phyloP scores from a whole-genome alignment of 1,140 invertebrate species.

The Maniola jurtina region DNA sequence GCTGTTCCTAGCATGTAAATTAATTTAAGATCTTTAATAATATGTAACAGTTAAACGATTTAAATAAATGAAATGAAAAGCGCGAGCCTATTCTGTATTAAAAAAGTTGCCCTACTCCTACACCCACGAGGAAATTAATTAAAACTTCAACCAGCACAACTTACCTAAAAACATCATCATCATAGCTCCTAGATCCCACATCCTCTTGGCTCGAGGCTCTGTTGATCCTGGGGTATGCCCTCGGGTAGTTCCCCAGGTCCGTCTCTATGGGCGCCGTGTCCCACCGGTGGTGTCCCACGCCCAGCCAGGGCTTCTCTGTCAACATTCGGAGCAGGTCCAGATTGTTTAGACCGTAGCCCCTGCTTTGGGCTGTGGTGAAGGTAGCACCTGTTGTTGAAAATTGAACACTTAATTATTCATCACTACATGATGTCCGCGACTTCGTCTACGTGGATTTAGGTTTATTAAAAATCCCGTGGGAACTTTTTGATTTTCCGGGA shows the following conservation, averaged over 20 bases:
- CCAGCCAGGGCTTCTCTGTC: constrained; percentile 50
- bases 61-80: too few species aligned
- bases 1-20: too few species aligned
- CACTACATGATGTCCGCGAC: too few species aligned
- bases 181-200: constrained; percentile 21
- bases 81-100: too few species aligned
- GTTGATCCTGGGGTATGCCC: constrained; percentile 13
- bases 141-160: not conserved
- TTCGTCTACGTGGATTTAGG: too few species aligned
- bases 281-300: constrained; percentile 40
- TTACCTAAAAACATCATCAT: constrained; percentile 48
- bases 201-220: constrained; percentile 19
- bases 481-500: too few species aligned
- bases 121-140: too few species aligned
- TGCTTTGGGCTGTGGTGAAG: constrained; percentile 38
- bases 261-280: constrained; percentile 43
- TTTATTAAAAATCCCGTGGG: too few species aligned
- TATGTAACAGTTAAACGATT: too few species aligned
- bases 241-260: constrained; percentile 21
- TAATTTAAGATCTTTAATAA: too few species aligned
- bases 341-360: constrained; percentile 40
- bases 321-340: constrained; percentile 55
- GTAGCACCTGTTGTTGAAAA: constrained; percentile 36
- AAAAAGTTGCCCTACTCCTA: too few species aligned
- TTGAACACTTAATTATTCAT: not conserved